A percentile compares a stretch with the other conserved stretches of the same genome.
phyloP scores from a whole-genome alignment of 2,113 vertebrate species.

The Dunckerocampus dactyliophorus region DNA sequence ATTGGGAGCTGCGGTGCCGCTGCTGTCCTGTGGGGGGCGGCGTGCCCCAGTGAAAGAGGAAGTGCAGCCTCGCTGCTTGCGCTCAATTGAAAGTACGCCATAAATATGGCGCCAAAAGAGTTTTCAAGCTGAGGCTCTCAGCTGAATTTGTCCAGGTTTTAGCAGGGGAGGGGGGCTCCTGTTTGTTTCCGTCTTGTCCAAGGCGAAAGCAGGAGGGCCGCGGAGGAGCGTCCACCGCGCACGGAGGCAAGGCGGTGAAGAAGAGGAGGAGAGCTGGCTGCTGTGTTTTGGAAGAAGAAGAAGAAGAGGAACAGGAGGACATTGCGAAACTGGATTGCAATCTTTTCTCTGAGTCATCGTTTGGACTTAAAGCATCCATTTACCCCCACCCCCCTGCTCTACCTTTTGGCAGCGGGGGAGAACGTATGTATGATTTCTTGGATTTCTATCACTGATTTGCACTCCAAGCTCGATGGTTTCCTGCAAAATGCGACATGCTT shows the following conservation, averaged over 20 bases:
- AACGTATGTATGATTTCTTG: neutral
- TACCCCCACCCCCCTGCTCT: neutral
- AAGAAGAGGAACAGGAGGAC: constrained; percentile 52
- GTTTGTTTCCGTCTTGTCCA: neutral
- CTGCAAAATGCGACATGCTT: constrained; percentile 70
- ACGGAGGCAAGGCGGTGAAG: neutral
- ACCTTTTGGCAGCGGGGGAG: neutral
- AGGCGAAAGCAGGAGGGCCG: constrained; percentile 32
- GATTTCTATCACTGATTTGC: neutral
- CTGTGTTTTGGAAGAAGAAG: constrained; percentile 70
- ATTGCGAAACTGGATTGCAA: constrained; percentile 65
- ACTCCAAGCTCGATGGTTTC: constrained; percentile 25
- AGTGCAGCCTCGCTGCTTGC: constrained; percentile 73
- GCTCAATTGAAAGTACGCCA: constrained; percentile 97
- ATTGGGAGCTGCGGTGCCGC: neutral
- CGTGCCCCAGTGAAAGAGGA: constrained; percentile 37
- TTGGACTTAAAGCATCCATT: constrained; percentile 51
- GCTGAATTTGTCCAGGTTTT: constrained; percentile 44
- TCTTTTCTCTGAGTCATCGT: constrained; percentile 64
- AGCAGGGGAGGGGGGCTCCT: constrained; percentile 15
- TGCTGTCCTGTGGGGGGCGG: neutral
- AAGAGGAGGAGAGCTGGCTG: constrained; percentile 21
- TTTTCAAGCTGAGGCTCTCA: constrained; percentile 80
- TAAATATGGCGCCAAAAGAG: constrained; percentile 98
- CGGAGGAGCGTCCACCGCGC: neutral